Percentiles rank a stretch among this genome's conserved stretches.
These are phyloP conservation scores for Limulus polyphemus DNA, from an alignment of 2,888 invertebrate species.

Conservation along the genomic window DNA sequence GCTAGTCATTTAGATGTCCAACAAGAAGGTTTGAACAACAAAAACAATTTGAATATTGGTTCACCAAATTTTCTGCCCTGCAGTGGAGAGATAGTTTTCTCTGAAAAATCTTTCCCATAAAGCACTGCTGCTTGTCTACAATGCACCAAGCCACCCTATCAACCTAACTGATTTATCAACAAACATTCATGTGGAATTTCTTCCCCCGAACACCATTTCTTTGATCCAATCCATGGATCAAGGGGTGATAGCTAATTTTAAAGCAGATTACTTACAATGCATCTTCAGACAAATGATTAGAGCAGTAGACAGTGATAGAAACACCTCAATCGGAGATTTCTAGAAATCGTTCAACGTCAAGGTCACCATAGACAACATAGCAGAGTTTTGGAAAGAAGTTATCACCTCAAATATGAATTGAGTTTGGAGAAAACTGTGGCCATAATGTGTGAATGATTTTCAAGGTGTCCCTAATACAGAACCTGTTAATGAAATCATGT, in stretches of 20 bases:
- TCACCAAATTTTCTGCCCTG: slow-evolving; percentile 9
- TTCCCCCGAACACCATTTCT: too few species aligned
- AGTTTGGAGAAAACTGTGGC: neutral
- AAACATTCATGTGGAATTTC: too few species aligned
- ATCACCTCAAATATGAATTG: slow-evolving; percentile 1
- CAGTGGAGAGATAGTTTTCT: slow-evolving; percentile 4
- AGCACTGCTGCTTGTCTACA: too few species aligned
- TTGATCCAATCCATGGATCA: slow-evolving; percentile 5
- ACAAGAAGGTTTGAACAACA: slow-evolving; percentile 32
- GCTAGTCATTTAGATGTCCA: slow-evolving; percentile 33
- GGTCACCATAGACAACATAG: slow-evolving; percentile 18
- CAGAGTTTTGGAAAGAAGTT: slow-evolving; percentile 12
- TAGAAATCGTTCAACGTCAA: slow-evolving; percentile 22
- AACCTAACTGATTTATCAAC: too few species aligned
- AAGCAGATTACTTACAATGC: too few species aligned
- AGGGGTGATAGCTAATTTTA: slow-evolving; percentile 1
- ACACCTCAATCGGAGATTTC: slow-evolving; percentile 10
- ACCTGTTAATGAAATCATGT: neutral
- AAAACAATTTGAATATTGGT: slow-evolving; percentile 28
- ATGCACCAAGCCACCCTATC: too few species aligned
- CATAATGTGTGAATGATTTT: slow-evolving; percentile 1
- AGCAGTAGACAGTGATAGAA: neutral
- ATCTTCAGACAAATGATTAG: neutral
- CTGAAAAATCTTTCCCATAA: neutral
- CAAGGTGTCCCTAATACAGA: neutral